Evolutionary conservation across 2,888 invertebrate genomes (phyloP), one percentile per base, ranked within the genome.

Genomic region (Teleogryllus oceanicus): DNA sequence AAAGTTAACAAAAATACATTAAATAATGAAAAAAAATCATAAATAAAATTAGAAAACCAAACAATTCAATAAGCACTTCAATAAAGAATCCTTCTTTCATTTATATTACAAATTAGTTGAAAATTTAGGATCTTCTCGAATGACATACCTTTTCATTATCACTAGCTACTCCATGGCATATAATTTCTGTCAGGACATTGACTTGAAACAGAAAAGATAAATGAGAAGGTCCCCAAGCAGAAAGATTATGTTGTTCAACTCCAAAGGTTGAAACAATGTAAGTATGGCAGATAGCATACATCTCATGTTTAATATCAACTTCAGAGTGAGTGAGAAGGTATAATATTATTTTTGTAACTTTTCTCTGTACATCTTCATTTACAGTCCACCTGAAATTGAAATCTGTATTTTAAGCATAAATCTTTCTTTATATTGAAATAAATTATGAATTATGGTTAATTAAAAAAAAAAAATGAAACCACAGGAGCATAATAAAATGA

Each of bases 121-220:
- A 8, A 5, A 37, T 37, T 37, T 37, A 37, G 37, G 4, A 37
- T 37, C 37, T 37, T 37, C 1, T 74, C 11, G 8, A 74, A n/a
- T 49, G 78, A 76, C 80, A 82, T 85, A 89, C 89, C 85, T 86
- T 85, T 74, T 84, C 83, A 82, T 88, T 86, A 51, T 86, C 85
- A 82, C 89, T 89, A 13, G 87, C 88, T 16, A 91, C 84, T 76
- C 93, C 93, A 84, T 91, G 90, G 83, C 90, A 89, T 81, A 91
- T 89, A 62, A 93, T 91, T 87, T 93, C 92, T 2, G 89, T 90
- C 78, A 93, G 84, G 78, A 93, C 86, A 76, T 88, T 88, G 20
- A 90, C 87, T 82, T 91, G 89, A 81, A 90, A 88, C 75, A 93
- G 84, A 85, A 92, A 89, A 75, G 86, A 88, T 83, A 89, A 86